A percentile compares a stretch with the other conserved stretches of the same genome.
These are phyloP conservation scores for Cnemophilus loriae DNA, from an alignment of 2,113 vertebrate genomes.

Conservation along the genomic window DNA sequence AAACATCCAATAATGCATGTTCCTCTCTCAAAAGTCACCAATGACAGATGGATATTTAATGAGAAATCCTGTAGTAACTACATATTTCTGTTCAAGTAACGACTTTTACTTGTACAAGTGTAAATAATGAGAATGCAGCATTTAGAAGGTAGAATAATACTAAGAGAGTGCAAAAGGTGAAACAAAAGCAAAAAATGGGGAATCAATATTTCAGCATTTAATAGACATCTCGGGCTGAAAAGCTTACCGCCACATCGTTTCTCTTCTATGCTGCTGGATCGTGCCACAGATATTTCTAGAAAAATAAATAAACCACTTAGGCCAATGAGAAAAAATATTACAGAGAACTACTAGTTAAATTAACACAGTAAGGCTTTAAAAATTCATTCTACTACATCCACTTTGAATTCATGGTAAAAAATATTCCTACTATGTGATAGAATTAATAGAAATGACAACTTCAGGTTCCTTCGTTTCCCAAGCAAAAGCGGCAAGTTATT, in stretches of 20 bases:
- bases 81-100: neutral
- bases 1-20: neutral
- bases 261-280: conserved; percentile 89
- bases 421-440: neutral
- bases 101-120: neutral
- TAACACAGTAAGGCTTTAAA: neutral
- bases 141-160: neutral
- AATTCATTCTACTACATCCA: neutral
- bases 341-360: neutral
- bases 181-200: neutral
- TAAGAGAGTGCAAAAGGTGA: neutral
- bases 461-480: neutral
- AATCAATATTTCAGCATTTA: neutral
- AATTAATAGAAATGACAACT: neutral
- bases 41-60: conserved; percentile 14
- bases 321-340: neutral
- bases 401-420: neutral
- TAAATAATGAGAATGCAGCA: neutral
- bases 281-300: conserved; percentile 90
- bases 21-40: neutral
- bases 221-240: neutral
- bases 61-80: neutral
- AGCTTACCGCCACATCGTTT: conserved; percentile 90
- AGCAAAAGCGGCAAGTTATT: neutral
- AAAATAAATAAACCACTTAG: conserved; percentile 46